These are phyloP conservation scores for Lepidonotus clava DNA, from an alignment of 2,888 invertebrate species.

Conservation along the genomic window DNA sequence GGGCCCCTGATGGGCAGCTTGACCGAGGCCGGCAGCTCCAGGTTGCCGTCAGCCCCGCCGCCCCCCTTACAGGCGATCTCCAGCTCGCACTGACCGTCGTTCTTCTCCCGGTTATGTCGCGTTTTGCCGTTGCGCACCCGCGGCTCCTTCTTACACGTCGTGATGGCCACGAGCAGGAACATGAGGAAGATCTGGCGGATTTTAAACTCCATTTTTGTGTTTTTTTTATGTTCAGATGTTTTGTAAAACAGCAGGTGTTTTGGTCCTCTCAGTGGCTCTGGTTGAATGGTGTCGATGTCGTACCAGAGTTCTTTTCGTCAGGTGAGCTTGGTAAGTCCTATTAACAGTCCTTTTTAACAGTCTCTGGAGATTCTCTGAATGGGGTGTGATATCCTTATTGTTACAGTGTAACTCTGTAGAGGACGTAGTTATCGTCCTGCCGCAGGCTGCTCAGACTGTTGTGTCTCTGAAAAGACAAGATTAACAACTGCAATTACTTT, in stretches of 20 bases:
- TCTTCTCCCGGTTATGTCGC: constrained; percentile 42
- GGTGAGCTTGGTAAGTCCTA: neutral
- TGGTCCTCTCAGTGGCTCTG: no score
- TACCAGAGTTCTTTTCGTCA: neutral
- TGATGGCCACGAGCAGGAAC: constrained; percentile 8
- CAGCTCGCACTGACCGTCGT: constrained; percentile 60
- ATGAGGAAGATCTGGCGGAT: constrained; percentile 11
- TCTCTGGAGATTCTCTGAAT: neutral
- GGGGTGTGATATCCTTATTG: neutral
- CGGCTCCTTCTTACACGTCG: constrained; percentile 44
- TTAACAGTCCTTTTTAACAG: neutral
- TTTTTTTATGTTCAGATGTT: neutral
- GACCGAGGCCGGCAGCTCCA: constrained; percentile 64
- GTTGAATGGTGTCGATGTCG: no score
- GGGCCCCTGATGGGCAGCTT: constrained; percentile 75
- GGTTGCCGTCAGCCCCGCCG: neutral
- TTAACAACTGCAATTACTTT: no score
- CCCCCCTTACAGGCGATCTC: constrained; percentile 59
- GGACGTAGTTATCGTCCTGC: no score
- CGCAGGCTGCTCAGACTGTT: no score
- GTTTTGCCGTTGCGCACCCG: constrained; percentile 32
- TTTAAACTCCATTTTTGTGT: neutral
- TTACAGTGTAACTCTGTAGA: no score
- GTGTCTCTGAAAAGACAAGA: no score
- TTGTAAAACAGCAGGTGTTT: no score